Conservation (phyloP, 1,140 invertebrate genomes). For the Calliphora vicina region DNA sequence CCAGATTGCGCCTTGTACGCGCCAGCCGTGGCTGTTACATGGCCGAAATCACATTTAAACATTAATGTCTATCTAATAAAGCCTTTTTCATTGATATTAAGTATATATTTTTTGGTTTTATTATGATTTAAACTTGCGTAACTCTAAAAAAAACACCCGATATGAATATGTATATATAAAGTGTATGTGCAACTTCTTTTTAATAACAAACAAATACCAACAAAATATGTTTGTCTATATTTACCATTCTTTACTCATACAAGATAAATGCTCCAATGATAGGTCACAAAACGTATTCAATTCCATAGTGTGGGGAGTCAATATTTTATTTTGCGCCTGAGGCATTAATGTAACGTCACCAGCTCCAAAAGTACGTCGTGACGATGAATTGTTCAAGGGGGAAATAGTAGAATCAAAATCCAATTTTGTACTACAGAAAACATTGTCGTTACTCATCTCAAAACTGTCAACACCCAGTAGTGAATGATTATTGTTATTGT, state of each 20-base stretch:
- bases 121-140: too few species aligned
- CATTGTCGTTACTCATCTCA: conserved; percentile 51
- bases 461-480: conserved; percentile 52
- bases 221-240: conserved; percentile 18
- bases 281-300: conserved; percentile 53
- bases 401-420: conserved; percentile 51
- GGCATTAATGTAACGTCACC: conserved; percentile 44
- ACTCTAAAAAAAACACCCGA: too few species aligned
- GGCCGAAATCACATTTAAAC: too few species aligned
- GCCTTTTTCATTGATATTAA: too few species aligned
- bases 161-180: not conserved
- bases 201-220: not conserved
- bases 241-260: conserved; percentile 49
- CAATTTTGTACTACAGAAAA: conserved; percentile 56
- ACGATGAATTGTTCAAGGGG: conserved; percentile 40
- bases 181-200: not conserved
- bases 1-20: too few species aligned
- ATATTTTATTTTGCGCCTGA: conserved; percentile 33
- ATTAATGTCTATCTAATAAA: too few species aligned
- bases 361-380: conserved; percentile 45
- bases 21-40: too few species aligned
- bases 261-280: conserved; percentile 50
- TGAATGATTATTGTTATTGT: conserved; percentile 47
- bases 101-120: too few species aligned
- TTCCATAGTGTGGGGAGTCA: conserved; percentile 51